Conservation (phyloP, 2,113 vertebrate species). For the western clawed frog (Xenopus tropicalis) region DNA sequence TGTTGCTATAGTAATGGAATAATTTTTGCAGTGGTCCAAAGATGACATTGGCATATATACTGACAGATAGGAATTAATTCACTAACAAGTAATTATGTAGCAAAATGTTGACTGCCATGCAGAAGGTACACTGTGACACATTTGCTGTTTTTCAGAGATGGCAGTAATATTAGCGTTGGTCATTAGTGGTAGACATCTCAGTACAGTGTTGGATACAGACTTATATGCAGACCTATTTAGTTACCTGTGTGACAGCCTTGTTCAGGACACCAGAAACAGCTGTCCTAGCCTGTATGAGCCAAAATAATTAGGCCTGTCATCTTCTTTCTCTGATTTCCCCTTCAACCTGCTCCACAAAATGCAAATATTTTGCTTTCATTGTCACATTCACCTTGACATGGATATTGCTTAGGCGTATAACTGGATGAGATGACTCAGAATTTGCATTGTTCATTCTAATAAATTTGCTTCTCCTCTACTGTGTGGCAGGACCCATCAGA, state of each 20-base stretch:
- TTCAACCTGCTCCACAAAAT: constrained; percentile 98
- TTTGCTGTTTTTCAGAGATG: constrained; percentile 86
- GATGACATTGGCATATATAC: constrained; percentile 76
- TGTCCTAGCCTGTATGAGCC: constrained; percentile 99
- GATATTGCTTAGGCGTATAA: constrained; percentile 98
- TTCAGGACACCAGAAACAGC: constrained; percentile 99
- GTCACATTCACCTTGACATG: constrained; percentile 99
- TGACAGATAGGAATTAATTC: constrained; percentile 94
- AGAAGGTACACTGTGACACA: constrained; percentile 85
- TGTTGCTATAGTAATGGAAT: constrained; percentile 81
- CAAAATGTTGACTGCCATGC: constrained; percentile 91
- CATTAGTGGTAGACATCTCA: constrained; percentile 95
- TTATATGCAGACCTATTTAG: constrained; percentile 96
- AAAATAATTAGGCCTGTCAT: constrained; percentile 99
- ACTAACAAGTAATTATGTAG: constrained; percentile 94
- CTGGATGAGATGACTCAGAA: constrained; percentile 99
- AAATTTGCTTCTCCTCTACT: constrained; percentile 95
- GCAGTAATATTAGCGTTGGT: constrained; percentile 98
- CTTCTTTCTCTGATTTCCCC: constrained; percentile 94
- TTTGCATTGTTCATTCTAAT: constrained; percentile 99
- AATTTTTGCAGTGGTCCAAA: constrained; percentile 83
- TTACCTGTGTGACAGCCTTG: constrained; percentile 99
- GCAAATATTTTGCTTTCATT: constrained; percentile 99
- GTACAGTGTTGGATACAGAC: constrained; percentile 86
- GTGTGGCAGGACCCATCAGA: constrained; percentile 97